A percentile compares a stretch with the other conserved stretches of the same genome.
phyloP scores from a whole-genome alignment of 2,888 invertebrate species.

The Spilosoma lubricipeda region DNA sequence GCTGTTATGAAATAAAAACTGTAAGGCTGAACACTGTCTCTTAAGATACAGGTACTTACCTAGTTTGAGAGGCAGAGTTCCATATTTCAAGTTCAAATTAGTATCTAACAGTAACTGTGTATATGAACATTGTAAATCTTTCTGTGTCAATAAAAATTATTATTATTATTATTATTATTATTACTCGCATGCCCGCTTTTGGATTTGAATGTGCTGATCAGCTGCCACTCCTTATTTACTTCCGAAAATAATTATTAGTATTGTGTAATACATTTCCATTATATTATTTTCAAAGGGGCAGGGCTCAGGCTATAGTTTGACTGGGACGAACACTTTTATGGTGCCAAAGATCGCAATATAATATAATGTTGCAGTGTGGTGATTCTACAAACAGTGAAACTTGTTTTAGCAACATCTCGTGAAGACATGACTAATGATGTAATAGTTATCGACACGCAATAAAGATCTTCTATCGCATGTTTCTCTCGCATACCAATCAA shows the following conservation, averaged over 20 bases:
- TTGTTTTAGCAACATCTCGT: background rate
- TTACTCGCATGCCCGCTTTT: too few species aligned
- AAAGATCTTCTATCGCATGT: background rate
- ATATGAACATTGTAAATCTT: too few species aligned
- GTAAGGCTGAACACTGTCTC: too few species aligned
- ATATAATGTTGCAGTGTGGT: too few species aligned
- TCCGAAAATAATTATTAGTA: slow-evolving; percentile 5
- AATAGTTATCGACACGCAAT: background rate
- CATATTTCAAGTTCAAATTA: too few species aligned
- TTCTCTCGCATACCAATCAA: background rate
- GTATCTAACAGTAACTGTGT: too few species aligned
- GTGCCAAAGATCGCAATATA: background rate
- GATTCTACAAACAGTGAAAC: background rate
- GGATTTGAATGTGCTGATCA: background rate
- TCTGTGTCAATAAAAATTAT: too few species aligned
- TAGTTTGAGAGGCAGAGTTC: too few species aligned
- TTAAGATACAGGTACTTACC: too few species aligned
- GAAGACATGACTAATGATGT: background rate
- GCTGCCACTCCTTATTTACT: background rate
- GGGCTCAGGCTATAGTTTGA: background rate
- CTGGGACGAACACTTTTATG: background rate
- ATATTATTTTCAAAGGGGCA: background rate
- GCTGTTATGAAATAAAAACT: too few species aligned
- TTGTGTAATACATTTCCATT: background rate
- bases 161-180: too few species aligned